A percentile compares a stretch with the other conserved stretches of the same genome.
These are phyloP conservation scores for Mesembrinibis cayennensis DNA, from an alignment of 2,113 vertebrate genomes.

Conservation along the genomic window DNA sequence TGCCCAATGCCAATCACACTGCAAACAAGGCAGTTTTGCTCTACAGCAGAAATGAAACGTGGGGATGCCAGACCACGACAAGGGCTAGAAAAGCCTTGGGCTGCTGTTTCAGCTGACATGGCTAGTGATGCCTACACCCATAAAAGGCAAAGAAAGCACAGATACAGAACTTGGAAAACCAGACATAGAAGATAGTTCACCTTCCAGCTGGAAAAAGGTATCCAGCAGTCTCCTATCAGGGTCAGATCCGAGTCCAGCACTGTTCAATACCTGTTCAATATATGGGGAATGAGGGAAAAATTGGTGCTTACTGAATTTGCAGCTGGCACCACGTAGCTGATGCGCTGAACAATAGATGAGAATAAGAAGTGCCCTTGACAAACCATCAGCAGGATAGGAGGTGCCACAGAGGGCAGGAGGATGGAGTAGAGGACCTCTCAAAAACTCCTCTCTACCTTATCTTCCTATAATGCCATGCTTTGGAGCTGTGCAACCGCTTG, in stretches of 20 bases:
- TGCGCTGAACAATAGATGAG: accelerated
- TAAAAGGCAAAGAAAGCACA: not conserved
- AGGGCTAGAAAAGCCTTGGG: not conserved
- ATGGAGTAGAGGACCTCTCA: not conserved
- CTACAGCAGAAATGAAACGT: not conserved
- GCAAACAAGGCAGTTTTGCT: not conserved
- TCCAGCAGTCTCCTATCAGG: not conserved
- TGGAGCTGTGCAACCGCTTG: not conserved
- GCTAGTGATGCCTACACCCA: not conserved
- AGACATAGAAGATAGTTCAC: not conserved
- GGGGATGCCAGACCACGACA: no score
- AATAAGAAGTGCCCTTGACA: not conserved
- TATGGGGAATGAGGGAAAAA: not conserved
- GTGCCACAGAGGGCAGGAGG: not conserved
- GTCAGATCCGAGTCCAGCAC: not conserved
- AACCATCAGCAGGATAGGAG: not conserved
- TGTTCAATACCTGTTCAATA: not conserved
- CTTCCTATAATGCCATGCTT: not conserved
- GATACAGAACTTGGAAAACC: not conserved
- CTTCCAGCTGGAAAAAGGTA: not conserved
- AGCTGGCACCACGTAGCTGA: not conserved
- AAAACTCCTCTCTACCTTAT: not conserved
- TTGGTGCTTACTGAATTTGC: not conserved
- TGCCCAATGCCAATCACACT: not conserved
- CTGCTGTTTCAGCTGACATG: not conserved